These are phyloP conservation scores for Bos indicus DNA, from an alignment of 2,113 vertebrate genomes.

Conservation along the genomic window DNA sequence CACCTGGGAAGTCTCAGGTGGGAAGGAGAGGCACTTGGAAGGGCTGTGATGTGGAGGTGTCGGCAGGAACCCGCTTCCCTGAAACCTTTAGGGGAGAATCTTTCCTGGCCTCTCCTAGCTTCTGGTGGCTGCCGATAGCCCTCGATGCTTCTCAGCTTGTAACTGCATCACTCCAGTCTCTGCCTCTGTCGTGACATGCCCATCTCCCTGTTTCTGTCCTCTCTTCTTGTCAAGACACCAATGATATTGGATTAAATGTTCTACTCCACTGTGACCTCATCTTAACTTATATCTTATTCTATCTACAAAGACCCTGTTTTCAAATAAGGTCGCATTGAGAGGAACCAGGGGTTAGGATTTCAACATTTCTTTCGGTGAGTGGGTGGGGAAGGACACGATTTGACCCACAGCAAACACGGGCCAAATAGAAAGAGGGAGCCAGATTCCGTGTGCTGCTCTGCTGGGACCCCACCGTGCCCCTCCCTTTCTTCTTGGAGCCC, in stretches of 20 bases:
- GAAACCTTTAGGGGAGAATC: fast-evolving
- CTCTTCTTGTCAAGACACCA: neutral
- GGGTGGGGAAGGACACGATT: neutral
- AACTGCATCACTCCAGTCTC: neutral
- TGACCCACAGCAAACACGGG: neutral
- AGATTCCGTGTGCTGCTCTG: fast-evolving
- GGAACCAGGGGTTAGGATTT: neutral
- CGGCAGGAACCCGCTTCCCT: fast-evolving
- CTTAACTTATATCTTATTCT: neutral
- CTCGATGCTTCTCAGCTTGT: fast-evolving
- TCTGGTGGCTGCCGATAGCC: too few species aligned
- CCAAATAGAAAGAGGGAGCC: neutral
- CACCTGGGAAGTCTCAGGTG: neutral
- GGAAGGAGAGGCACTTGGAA: neutral
- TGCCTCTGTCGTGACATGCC: fast-evolving
- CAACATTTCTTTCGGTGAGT: neutral
- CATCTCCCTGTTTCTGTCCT: neutral
- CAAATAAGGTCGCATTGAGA: neutral
- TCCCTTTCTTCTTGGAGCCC: neutral
- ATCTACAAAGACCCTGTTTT: neutral
- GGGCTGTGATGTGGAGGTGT: neutral
- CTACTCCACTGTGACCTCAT: neutral
- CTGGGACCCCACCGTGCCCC: neutral
- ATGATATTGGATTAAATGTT: neutral
- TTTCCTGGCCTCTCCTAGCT: neutral